A percentile compares a stretch with the other conserved stretches of the same genome.
phyloP scores from a whole-genome alignment of 1,140 invertebrate genomes.

The Triops longicaudatus region DNA sequence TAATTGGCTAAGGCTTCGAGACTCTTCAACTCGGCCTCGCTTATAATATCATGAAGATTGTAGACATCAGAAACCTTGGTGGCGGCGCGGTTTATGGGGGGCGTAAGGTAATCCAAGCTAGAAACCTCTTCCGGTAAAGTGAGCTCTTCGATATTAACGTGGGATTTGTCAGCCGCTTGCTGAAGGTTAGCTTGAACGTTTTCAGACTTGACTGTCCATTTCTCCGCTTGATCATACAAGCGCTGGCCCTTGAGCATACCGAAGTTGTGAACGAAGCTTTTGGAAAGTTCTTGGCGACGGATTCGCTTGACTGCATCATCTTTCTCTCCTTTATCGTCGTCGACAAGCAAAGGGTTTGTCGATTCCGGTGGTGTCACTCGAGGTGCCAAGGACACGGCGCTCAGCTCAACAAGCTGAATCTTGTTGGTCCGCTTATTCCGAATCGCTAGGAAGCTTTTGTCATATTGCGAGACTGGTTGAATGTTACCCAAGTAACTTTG shows the following conservation, averaged over 20 bases:
- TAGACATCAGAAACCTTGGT: slow-evolving; percentile 20
- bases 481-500: background rate
- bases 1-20: background rate
- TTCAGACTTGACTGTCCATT: slow-evolving; percentile 23
- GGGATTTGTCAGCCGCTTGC: slow-evolving; percentile 13
- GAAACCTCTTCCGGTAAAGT: slow-evolving; percentile 18
- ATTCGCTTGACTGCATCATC: background rate
- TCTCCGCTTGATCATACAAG: slow-evolving; percentile 26
- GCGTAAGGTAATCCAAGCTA: slow-evolving; percentile 17
- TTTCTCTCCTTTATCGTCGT: background rate
- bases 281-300: slow-evolving; percentile 1
- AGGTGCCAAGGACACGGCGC: slow-evolving; percentile 10
- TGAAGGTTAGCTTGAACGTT: slow-evolving; percentile 27
- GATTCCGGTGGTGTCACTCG: slow-evolving; percentile 5
- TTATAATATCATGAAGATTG: background rate
- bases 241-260: slow-evolving; percentile 25
- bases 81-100: slow-evolving; percentile 20
- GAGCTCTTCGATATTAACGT: slow-evolving; percentile 13
- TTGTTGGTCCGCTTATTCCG: background rate
- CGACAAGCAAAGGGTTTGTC: slow-evolving; percentile 23
- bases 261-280: slow-evolving; percentile 24
- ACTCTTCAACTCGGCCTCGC: background rate
- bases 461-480: background rate
- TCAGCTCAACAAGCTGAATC: slow-evolving; percentile 23
- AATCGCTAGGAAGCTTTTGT: background rate